Percentiles rank a stretch among this genome's conserved stretches.
Evolutionary conservation across 1,140 invertebrate genomes (phyloP).

Genomic region (Papilio xuthus): DNA sequence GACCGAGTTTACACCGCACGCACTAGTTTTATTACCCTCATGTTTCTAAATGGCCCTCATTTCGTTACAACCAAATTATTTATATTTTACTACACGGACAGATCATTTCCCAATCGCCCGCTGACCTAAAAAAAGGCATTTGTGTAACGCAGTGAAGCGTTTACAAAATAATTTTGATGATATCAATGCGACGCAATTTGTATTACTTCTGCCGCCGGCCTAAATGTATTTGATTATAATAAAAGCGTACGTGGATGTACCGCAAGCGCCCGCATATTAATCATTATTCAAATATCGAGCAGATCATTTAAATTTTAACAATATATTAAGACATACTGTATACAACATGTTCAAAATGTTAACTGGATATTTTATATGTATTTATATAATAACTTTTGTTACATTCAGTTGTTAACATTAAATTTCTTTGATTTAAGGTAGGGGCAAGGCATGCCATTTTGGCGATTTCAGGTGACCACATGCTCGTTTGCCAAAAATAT

Average conservation of each 20-base stretch:
- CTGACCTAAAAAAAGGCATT: conserved; percentile 77
- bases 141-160: conserved; percentile 75
- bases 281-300: conserved; percentile 38
- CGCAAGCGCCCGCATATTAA: conserved; percentile 37
- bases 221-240: conserved; percentile 39
- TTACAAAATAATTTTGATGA: conserved; percentile 72
- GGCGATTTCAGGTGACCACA: too few species aligned
- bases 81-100: conserved; percentile 79
- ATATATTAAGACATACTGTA: conserved; percentile 25
- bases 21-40: conserved; percentile 82
- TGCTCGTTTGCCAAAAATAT: too few species aligned
- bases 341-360: conserved; percentile 9
- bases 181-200: conserved; percentile 55
- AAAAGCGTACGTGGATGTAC: conserved; percentile 31
- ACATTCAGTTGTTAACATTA: too few species aligned
- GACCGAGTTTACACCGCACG: conserved; percentile 77
- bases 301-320: conserved; percentile 34
- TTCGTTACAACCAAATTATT: conserved; percentile 80
- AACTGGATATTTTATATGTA: neutral
- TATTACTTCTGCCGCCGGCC: conserved; percentile 23
- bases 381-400: too few species aligned
- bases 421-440: too few species aligned
- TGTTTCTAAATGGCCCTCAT: conserved; percentile 81
- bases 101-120: conserved; percentile 79
- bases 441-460: too few species aligned